Conservation (phyloP, 2,888 invertebrate species). For the Melanotus villosus region DNA sequence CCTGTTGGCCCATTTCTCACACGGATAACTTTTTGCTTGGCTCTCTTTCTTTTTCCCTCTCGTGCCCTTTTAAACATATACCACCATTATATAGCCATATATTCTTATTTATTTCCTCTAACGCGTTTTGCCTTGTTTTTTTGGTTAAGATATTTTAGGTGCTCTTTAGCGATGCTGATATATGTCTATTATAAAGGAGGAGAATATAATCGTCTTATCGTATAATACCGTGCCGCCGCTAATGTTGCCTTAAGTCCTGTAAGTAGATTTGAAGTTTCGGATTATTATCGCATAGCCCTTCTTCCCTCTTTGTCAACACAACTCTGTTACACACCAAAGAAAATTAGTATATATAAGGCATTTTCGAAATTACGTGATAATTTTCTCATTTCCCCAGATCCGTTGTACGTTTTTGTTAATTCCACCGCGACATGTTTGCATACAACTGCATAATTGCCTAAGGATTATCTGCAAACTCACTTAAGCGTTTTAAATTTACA, state of each 20-base stretch:
- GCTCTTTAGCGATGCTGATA: slow-evolving; percentile 26
- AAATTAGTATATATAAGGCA: slow-evolving; percentile 11
- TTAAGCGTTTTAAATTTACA: slow-evolving; percentile 6
- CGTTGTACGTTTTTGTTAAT: slow-evolving; percentile 4
- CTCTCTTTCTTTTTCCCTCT: slow-evolving; percentile 43
- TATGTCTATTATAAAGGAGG: slow-evolving; percentile 35
- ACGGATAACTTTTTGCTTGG: slow-evolving; percentile 40
- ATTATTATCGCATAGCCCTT: slow-evolving; percentile 28
- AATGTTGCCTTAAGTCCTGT: slow-evolving; percentile 39
- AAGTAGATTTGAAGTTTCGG: slow-evolving; percentile 38
- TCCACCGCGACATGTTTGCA: slow-evolving; percentile 11
- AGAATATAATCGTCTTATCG: slow-evolving; percentile 40
- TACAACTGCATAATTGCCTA: slow-evolving; percentile 15
- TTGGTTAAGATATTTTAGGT: slow-evolving; percentile 21
- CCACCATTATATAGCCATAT: slow-evolving; percentile 61
- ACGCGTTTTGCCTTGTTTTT: slow-evolving; percentile 48
- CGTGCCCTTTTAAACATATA: slow-evolving; percentile 59
- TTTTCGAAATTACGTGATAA: slow-evolving; percentile 6
- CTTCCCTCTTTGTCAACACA: slow-evolving; percentile 11
- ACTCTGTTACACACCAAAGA: neutral
- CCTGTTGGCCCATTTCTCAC: slow-evolving; percentile 44
- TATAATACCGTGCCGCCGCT: slow-evolving; percentile 36
- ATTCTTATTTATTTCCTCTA: slow-evolving; percentile 62
- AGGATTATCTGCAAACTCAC: slow-evolving; percentile 7
- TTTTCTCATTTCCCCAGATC: neutral